Base-by-base conservation (phyloP, 2,888 invertebrate genomes). In the Steinernema hermaphroditum region DNA sequence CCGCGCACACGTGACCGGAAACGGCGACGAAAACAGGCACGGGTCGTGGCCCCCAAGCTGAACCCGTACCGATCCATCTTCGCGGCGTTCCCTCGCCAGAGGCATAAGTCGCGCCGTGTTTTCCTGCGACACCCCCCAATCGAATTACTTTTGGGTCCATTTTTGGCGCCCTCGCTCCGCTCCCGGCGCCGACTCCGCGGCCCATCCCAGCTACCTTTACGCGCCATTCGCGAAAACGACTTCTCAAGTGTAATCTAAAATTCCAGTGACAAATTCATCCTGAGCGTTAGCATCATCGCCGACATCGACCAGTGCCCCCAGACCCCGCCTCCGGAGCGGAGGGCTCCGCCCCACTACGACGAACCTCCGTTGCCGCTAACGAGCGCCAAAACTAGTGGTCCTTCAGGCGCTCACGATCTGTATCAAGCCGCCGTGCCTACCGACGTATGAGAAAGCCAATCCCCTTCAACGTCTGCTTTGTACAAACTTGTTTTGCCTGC, bases 251-350 rank as follows among this genome's bases (percentile, higher is more conserved):
- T 37, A 71, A 29, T 29, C 34, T 9, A 19, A 14, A 4, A 62
- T 80, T 84, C 44, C 78, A 93, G 94, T 81, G 92, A 92, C 44
- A 92, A 94, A 87, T 91, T 95, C 85, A 92, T 96, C 75, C 90
- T 96, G 74, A 81, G 81, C 27, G 86, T 86, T n/a, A 80, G 78
- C 37, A 85, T 86, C 74, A 85, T 88, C 82, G 82, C 87, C 69
- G 87, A 87, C 72, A 85, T 87, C 72, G 87, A 86, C 73, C 82
- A 85, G 72, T 83, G 86, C 41, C 86, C 86, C 8, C 81, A 84
- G 68, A 87, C 86, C 2, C 86, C 86, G 24, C 82, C 82, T 9
- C 83, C 86, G 70, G 78, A 81, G 76, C 78, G 79, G 6, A 22
- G 32, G 32, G 12, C 62, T 27, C 54, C 22, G 54, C 24, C 54